phyloP scores from a whole-genome alignment of 2,797 vertebrate species.

The Menidia menidia region DNA sequence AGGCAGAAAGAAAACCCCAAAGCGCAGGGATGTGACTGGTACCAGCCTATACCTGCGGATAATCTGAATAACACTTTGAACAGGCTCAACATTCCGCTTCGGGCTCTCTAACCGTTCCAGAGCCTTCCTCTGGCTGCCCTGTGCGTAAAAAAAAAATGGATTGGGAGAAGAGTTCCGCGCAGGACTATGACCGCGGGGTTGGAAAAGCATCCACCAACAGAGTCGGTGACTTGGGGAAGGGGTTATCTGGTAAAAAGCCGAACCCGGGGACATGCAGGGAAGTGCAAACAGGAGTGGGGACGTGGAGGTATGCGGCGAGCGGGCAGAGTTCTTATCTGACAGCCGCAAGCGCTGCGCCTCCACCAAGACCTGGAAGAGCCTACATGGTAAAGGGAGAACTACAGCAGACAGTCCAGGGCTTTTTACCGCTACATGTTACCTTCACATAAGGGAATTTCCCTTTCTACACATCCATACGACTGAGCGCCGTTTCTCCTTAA shows the following conservation, averaged over 20 bases:
- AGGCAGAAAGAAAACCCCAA: slow-evolving; percentile 43
- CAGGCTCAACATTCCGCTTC: slow-evolving; percentile 22
- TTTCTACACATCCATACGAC: background rate
- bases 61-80: slow-evolving; percentile 33
- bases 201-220: background rate
- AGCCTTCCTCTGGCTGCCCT: background rate
- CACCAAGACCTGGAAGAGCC: slow-evolving; percentile 2
- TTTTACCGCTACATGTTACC: background rate
- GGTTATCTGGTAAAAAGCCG: background rate
- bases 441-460: background rate
- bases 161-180: background rate
- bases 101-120: background rate
- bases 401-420: background rate
- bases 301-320: slow-evolving; percentile 37
- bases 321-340: slow-evolving; percentile 68
- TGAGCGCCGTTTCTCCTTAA: background rate
- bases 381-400: background rate
- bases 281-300: slow-evolving; percentile 16
- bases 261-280: slow-evolving; percentile 9
- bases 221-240: background rate
- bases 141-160: slow-evolving; percentile 31
- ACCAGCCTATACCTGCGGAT: background rate
- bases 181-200: background rate
- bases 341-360: slow-evolving; percentile 59
- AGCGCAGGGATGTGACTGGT: slow-evolving; percentile 30